Conservation (phyloP, 1,140 invertebrate genomes). For the Listronotus oregonensis region DNA sequence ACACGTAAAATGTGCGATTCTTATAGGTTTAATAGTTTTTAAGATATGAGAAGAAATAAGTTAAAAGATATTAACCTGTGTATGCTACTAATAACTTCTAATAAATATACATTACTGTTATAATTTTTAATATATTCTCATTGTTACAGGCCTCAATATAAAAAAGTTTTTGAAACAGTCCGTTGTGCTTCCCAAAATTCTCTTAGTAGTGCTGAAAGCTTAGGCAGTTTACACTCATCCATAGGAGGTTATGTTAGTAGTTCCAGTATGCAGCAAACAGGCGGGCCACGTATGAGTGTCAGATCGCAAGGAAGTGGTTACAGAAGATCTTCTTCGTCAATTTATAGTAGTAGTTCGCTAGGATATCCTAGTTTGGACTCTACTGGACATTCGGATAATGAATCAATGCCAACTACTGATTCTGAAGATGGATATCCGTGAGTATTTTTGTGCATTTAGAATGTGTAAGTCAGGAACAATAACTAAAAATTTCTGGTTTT, state of each 20-base stretch:
- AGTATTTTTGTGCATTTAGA: no score
- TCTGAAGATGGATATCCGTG: slow-evolving; percentile 72
- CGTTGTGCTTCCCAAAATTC: slow-evolving; percentile 73
- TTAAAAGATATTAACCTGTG: no score
- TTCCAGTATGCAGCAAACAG: slow-evolving; percentile 54
- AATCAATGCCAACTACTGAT: slow-evolving; percentile 62
- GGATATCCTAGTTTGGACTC: slow-evolving; percentile 62
- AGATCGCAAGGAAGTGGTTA: slow-evolving; percentile 46
- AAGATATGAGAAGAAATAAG: no score
- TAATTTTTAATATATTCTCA: no score
- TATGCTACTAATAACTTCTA: no score
- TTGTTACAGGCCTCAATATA: slow-evolving; percentile 68
- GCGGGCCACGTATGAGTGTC: slow-evolving; percentile 60
- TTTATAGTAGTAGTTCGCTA: slow-evolving; percentile 56
- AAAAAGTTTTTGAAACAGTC: slow-evolving; percentile 84
- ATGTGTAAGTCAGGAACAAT: no score
- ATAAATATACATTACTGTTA: no score
- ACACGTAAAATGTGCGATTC: no score
- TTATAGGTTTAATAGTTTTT: no score
- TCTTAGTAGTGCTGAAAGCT: slow-evolving; percentile 52
- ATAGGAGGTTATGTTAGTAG: slow-evolving; percentile 58
- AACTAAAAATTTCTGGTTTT: no score
- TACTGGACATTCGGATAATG: slow-evolving; percentile 58
- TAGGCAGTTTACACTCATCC: slow-evolving; percentile 50
- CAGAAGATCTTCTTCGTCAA: slow-evolving; percentile 51